These are phyloP conservation scores for Hydra vulgaris DNA, from an alignment of 30 jellyfish, hydroid and myxozoan species.

Conservation along the genomic window DNA sequence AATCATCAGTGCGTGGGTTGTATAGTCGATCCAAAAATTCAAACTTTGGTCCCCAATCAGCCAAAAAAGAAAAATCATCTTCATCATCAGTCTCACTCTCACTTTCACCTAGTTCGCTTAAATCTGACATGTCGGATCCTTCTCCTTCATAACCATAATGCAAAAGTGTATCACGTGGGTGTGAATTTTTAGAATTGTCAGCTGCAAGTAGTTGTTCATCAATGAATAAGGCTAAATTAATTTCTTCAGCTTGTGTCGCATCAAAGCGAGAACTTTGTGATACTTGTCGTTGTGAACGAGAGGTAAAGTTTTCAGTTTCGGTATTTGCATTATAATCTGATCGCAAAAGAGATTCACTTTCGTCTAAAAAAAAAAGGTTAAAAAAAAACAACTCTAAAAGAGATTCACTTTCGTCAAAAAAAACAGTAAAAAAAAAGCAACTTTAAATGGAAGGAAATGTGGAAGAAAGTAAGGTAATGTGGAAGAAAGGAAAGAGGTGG, in stretches of 20 bases:
- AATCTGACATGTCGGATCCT: slow-evolving; percentile 95
- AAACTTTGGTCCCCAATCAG: slow-evolving; percentile 85
- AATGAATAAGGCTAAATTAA: slow-evolving; percentile 79
- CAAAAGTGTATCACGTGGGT: slow-evolving; percentile 92
- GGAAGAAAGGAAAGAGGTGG: too few relatives aligned
- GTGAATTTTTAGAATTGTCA: slow-evolving; percentile 77
- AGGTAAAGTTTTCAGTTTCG: slow-evolving; percentile 1
- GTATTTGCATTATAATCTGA: slow-evolving; percentile 10
- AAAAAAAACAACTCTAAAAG: neutral
- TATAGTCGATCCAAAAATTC: slow-evolving; percentile 63
- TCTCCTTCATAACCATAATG: slow-evolving; percentile 99
- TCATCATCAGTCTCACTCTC: slow-evolving; percentile 94
- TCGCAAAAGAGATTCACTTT: slow-evolving; percentile 23
- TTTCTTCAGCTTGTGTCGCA: slow-evolving; percentile 47
- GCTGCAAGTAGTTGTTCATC: slow-evolving; percentile 71
- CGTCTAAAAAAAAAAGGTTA: slow-evolving; percentile 10
- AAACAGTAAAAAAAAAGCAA: neutral
- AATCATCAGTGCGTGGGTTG: slow-evolving; percentile 83
- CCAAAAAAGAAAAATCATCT: slow-evolving; percentile 80
- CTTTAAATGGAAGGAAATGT: too few relatives aligned
- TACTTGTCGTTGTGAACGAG: neutral
- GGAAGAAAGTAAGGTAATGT: too few relatives aligned
- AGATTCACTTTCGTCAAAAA: neutral
- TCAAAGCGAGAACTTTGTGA: neutral
- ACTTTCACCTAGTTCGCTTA: slow-evolving; percentile 96